phyloP scores from a whole-genome alignment of 2,797 vertebrate genomes.

The Holocentrus rufus region DNA sequence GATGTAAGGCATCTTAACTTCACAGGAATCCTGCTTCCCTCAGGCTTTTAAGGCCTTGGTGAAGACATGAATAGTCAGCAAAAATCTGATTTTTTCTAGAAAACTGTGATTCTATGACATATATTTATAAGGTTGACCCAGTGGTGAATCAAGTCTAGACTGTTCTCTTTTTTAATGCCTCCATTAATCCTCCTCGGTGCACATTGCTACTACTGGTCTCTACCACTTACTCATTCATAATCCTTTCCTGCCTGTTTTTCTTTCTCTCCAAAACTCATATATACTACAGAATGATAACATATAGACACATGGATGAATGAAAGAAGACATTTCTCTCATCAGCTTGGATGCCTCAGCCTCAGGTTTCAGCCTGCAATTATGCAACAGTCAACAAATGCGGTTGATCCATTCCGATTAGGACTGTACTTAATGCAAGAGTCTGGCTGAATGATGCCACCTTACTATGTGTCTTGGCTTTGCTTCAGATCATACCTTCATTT shows the following conservation, averaged over 20 bases:
- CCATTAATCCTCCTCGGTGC: slow-evolving; percentile 66
- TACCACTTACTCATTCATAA: slow-evolving; percentile 71
- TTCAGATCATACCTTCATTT: slow-evolving; percentile 73
- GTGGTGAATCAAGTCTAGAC: slow-evolving; percentile 75
- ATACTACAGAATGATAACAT: slow-evolving; percentile 50
- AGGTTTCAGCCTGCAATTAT: slow-evolving; percentile 66
- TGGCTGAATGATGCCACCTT: slow-evolving; percentile 52
- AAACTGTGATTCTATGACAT: slow-evolving; percentile 54
- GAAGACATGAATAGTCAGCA: slow-evolving; percentile 7
- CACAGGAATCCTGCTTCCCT: slow-evolving; percentile 24
- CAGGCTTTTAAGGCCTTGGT: slow-evolving; percentile 27
- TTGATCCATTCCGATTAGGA: slow-evolving; percentile 56
- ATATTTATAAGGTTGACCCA: slow-evolving; percentile 60
- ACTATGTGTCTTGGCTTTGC: slow-evolving; percentile 50
- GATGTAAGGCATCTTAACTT: slow-evolving; percentile 24
- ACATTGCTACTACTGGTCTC: slow-evolving; percentile 65
- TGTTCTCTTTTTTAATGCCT: slow-evolving; percentile 58
- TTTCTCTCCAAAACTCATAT: slow-evolving; percentile 43
- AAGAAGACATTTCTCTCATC: slow-evolving; percentile 28
- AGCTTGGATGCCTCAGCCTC: slow-evolving; percentile 24
- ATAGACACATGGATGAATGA: slow-evolving; percentile 15
- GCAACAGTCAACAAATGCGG: slow-evolving; percentile 68
- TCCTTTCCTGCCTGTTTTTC: slow-evolving; percentile 33
- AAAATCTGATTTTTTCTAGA: slow-evolving; percentile 7
- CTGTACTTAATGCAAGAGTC: slow-evolving; percentile 39